These are phyloP conservation scores for Boloria euphrosyne DNA, from an alignment of 2,888 invertebrate genomes.

Conservation along the genomic window DNA sequence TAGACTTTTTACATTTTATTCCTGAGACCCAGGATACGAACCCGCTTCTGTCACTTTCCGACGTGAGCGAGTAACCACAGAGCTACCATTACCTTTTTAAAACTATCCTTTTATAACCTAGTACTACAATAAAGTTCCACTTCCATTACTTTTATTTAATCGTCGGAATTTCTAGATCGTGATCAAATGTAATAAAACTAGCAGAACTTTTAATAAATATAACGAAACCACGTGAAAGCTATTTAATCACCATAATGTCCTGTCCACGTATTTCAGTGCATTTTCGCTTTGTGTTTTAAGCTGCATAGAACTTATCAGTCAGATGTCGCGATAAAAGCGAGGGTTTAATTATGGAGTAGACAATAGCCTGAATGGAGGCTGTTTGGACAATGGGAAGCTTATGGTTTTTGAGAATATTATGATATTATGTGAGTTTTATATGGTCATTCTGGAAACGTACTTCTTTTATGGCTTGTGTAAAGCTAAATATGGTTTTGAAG, in stretches of 20 bases:
- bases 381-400: conserved; percentile 37
- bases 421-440: conserved; percentile 14
- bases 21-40: too few relatives aligned
- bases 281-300: conserved; percentile 26
- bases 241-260: conserved; percentile 17
- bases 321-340: conserved; percentile 34
- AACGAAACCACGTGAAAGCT: conserved; percentile 4
- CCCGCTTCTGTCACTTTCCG: too few relatives aligned
- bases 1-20: too few relatives aligned
- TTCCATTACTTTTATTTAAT: too few relatives aligned
- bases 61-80: too few relatives aligned
- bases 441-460: background rate
- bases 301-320: conserved; percentile 35
- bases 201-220: background rate
- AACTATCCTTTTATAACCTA: too few relatives aligned
- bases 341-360: conserved; percentile 39
- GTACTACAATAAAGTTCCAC: too few relatives aligned
- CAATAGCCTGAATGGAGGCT: conserved; percentile 34
- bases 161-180: background rate
- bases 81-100: too few relatives aligned
- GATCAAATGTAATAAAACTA: background rate
- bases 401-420: conserved; percentile 33
- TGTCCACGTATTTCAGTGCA: conserved; percentile 22
- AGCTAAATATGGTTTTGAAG: background rate
- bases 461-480: background rate